Conservation (phyloP, 2,797 vertebrate genomes). For the Fistularia tabacaria region DNA sequence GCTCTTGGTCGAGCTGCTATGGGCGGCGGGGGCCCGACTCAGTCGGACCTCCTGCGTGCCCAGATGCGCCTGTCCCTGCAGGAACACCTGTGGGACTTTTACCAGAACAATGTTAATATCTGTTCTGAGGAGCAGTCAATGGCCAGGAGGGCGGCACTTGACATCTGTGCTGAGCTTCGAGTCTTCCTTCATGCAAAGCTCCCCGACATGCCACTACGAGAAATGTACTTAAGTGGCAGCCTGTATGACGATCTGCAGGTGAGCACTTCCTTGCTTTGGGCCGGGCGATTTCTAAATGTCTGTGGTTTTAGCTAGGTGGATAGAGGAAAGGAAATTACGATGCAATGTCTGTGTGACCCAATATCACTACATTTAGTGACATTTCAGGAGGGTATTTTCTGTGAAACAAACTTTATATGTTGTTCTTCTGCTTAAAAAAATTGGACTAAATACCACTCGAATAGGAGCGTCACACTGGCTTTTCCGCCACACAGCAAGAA, state of each 20-base stretch:
- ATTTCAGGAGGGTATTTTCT: no score
- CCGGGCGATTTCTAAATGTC: no score
- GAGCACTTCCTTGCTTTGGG: background rate
- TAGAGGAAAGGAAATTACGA: no score
- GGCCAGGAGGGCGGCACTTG: conserved; percentile 90
- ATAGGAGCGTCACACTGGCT: background rate
- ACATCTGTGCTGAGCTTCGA: conserved; percentile 92
- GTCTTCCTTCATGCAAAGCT: conserved; percentile 91
- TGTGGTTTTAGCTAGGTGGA: no score
- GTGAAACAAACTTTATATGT: no score
- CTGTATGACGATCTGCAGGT: conserved; percentile 97
- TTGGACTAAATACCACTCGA: no score
- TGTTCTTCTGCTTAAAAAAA: no score
- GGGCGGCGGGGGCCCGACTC: conserved; percentile 38
- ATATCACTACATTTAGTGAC: no score
- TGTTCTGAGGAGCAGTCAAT: conserved; percentile 84
- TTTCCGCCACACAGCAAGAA: no score
- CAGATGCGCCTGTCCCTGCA: conserved; percentile 90
- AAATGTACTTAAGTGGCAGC: conserved; percentile 98
- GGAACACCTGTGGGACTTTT: conserved; percentile 89
- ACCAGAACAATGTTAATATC: conserved; percentile 84
- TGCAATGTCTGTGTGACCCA: no score
- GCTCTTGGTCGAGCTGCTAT: conserved; percentile 52
- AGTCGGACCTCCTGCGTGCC: conserved; percentile 68
- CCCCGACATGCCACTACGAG: conserved; percentile 95